Percentiles rank a stretch among this genome's conserved stretches.
phyloP scores from a whole-genome alignment of 1,140 invertebrate species.

The Zaprionus ghesquierei region DNA sequence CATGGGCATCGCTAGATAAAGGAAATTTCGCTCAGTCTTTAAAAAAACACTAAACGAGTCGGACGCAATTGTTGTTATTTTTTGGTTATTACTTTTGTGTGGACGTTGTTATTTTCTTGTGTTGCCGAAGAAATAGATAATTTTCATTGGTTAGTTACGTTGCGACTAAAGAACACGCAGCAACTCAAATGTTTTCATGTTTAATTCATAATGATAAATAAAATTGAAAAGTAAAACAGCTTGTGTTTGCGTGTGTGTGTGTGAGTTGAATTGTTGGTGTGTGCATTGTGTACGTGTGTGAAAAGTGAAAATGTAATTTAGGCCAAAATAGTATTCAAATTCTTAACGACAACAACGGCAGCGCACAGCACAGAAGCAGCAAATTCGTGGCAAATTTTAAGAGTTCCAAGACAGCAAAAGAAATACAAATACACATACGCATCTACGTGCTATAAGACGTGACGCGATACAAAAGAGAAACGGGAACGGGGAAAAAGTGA shows the following conservation, averaged over 20 bases:
- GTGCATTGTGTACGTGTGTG: constrained; percentile 30
- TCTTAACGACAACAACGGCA: constrained; percentile 55
- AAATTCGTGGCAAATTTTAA: constrained; percentile 40
- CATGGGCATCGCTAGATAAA: constrained; percentile 17
- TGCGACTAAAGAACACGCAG: constrained; percentile 19
- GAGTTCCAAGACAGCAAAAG: constrained; percentile 34
- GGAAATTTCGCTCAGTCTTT: constrained; percentile 29
- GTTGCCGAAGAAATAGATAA: constrained; percentile 54
- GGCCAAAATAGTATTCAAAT: constrained; percentile 68
- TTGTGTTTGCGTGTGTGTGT: background rate
- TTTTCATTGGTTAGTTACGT: constrained; percentile 27
- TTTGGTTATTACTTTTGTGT: constrained; percentile 58
- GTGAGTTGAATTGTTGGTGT: constrained; percentile 1
- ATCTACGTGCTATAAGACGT: constrained; percentile 19
- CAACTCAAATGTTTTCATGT: constrained; percentile 60
- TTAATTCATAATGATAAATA: constrained; percentile 54
- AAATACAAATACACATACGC: constrained; percentile 30
- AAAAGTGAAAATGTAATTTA: constrained; percentile 72
- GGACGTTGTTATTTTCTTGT: constrained; percentile 57
- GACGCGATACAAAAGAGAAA: constrained; percentile 38
- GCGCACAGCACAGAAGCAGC: constrained; percentile 19
- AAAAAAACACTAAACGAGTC: constrained; percentile 39
- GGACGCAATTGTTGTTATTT: constrained; percentile 55
- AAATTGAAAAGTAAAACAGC: constrained; percentile 23
- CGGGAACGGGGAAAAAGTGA: constrained; percentile 45